Evolutionary conservation across 2,113 vertebrate genomes (phyloP), one percentile per base, ranked within the genome.

Genomic region (Vireo altiloquus): DNA sequence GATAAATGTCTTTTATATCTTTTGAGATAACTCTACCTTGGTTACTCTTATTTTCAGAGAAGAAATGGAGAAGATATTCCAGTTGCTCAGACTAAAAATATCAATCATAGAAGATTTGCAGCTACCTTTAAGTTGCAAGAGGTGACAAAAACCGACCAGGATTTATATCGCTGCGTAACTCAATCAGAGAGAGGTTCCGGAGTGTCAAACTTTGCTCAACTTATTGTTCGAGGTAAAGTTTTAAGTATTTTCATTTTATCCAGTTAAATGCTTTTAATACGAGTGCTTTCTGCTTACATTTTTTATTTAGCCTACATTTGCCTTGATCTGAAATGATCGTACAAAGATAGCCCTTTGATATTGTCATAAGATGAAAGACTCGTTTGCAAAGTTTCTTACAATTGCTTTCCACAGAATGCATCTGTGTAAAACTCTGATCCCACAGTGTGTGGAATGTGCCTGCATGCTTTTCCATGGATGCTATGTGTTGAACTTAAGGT

Each of bases 41-140:
- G 6, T 95, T 97, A 91, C 60, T 94, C 23, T 94, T 93, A 6
- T 92, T 94, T 96, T 60, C 96, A 99, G 99, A 98, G 98, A 95
- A 98, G 99, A 83, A 99, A 99, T 53, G 99, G 99, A 68, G 99
- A 99, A 97, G 99, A 99, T 94, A 99, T 99, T 82, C 99, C 99
- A 7, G 99, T 99, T 85, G 98, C 99, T 72, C 98, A 98, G 97
- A 99, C 99, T 60, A 99, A 99, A 96, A 99, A 99, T 97, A 99
- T 99, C 96, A 99, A 99, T 98, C 99, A 99, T 96, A 98, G 99
- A 97, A 98, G 99, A 89, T 99, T 99, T 94, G 99, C 99, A 22
- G 99, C 99, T 78, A 98, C 99, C 25, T 99, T 99, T 96, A 98
- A 98, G 86, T 98, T 99, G 91, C 99, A 98, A 80, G 99, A 99